Conservation (phyloP, 2,113 vertebrate genomes). For the Coturnix japonica region DNA sequence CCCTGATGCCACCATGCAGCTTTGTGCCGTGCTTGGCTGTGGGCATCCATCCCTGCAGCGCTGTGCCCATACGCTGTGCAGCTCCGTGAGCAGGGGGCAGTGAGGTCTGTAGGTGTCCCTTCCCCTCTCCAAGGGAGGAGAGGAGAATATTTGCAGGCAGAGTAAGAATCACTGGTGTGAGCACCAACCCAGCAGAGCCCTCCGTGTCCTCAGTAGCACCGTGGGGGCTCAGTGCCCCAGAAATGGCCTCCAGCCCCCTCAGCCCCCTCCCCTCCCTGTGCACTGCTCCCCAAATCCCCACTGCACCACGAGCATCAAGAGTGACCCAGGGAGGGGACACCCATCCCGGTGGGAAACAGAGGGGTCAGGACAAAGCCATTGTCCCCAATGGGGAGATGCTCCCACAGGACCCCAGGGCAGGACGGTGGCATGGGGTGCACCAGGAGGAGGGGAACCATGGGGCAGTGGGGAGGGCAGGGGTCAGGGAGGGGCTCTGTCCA, state of each 20-base stretch:
- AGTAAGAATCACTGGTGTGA: not conserved
- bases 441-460: not conserved
- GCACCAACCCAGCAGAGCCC: not conserved
- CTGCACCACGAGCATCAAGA: rapidly evolving
- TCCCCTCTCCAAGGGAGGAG: not conserved
- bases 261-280: not conserved
- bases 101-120: not conserved
- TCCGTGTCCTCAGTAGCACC: not conserved
- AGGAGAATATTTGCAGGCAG: rapidly evolving
- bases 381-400: not conserved
- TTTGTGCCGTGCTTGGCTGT: rapidly evolving
- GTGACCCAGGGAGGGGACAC: not conserved
- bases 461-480: not conserved
- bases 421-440: not conserved
- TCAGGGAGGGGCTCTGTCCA: rapidly evolving
- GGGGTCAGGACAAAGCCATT: not conserved
- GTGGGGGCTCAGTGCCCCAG: not conserved
- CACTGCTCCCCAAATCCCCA: not conserved
- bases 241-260: not conserved
- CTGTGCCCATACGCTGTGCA: not conserved
- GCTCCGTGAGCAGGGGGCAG: not conserved
- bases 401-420: not conserved
- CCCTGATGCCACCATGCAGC: not conserved
- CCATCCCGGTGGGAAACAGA: not conserved
- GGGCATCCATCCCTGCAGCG: not conserved